Evolutionary conservation across 2,888 invertebrate species (phyloP).

Genomic region (Megaustenia siamemsis): DNA sequence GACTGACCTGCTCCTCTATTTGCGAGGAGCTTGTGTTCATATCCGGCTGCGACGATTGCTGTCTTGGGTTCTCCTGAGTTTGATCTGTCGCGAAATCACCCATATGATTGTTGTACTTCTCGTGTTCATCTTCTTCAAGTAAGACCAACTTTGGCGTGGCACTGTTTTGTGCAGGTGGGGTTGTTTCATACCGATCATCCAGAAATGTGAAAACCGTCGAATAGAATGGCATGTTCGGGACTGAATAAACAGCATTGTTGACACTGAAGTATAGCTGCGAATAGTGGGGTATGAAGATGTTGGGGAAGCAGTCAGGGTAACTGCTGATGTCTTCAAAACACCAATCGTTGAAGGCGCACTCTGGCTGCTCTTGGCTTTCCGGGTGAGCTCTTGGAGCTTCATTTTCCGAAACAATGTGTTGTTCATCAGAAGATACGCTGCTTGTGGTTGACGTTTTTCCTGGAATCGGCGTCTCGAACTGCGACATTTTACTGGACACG

Average conservation of each 20-base stretch:
- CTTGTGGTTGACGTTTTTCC: no score
- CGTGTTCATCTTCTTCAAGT: background rate
- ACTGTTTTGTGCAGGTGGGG: background rate
- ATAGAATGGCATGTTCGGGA: conserved; percentile 5
- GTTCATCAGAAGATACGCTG: background rate
- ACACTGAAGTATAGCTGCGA: conserved; percentile 13
- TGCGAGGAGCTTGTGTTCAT: background rate
- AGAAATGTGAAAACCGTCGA: conserved; percentile 11
- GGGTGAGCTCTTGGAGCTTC: background rate
- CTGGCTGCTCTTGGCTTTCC: no score
- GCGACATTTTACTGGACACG: background rate
- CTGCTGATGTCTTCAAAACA: background rate
- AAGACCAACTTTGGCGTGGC: background rate
- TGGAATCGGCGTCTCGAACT: no score
- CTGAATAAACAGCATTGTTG: background rate
- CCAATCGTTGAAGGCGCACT: no score
- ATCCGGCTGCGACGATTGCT: background rate
- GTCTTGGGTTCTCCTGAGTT: no score
- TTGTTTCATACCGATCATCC: background rate
- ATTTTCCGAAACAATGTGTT: background rate
- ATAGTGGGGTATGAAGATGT: background rate
- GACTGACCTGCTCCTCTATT: background rate
- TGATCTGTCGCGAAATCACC: background rate
- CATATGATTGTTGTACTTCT: no score
- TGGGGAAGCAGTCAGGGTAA: background rate